Evolutionary conservation across 1,140 invertebrate genomes (phyloP).

Genomic region (Bombus cullumanus): DNA sequence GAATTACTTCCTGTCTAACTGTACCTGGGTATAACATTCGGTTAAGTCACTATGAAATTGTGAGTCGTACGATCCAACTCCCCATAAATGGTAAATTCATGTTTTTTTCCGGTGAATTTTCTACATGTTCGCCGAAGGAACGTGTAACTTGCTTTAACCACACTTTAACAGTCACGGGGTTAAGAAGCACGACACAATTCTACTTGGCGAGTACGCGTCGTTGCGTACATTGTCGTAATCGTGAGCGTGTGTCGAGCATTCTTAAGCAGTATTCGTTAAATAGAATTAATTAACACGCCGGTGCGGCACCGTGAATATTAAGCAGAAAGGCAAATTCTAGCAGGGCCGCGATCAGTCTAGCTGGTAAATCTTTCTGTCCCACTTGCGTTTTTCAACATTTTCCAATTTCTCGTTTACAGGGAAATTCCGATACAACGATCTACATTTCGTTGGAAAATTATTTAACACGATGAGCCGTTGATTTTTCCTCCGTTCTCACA

Average conservation of each 20-base stretch:
- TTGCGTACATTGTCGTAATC: conserved; percentile 49
- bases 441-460: background rate
- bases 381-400: background rate
- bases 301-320: conserved; percentile 64
- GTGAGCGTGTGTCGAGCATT: conserved; percentile 12
- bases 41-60: background rate
- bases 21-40: background rate
- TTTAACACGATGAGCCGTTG: background rate
- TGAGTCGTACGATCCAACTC: background rate
- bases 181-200: conserved; percentile 23
- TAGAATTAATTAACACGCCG: conserved; percentile 68
- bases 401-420: background rate
- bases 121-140: background rate
- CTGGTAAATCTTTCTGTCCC: conserved; percentile 5
- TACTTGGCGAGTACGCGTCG: background rate
- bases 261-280: conserved; percentile 50
- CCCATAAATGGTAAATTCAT: background rate
- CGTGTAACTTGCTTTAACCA: background rate
- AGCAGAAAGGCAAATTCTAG: conserved; percentile 56
- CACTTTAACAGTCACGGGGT: background rate
- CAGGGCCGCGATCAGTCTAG: conserved; percentile 19
- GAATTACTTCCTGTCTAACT: background rate
- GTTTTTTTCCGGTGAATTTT: background rate
- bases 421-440: background rate
- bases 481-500: background rate